These are phyloP conservation scores for Orthosia gracilis DNA, from an alignment of 2,888 invertebrate genomes.

Conservation along the genomic window DNA sequence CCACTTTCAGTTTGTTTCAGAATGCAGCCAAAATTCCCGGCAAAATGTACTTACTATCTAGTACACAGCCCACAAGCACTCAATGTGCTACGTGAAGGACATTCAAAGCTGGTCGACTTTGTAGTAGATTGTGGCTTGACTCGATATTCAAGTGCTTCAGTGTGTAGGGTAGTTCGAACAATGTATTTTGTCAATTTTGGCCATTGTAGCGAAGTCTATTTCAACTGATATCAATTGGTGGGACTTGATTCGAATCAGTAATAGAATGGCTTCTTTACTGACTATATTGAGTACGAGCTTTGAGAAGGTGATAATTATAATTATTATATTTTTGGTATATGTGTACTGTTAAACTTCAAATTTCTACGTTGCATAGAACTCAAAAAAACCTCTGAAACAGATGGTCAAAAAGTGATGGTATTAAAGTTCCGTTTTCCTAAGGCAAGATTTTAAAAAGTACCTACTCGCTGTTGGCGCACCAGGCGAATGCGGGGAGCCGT, in stretches of 20 bases:
- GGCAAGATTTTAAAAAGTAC: no score
- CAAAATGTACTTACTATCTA: neutral
- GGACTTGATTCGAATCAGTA: neutral
- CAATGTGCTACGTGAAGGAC: slow-evolving; percentile 24
- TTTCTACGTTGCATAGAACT: no score
- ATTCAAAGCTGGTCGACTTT: slow-evolving; percentile 44
- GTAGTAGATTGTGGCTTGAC: slow-evolving; percentile 24
- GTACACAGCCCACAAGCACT: slow-evolving; percentile 28
- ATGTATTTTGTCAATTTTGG: slow-evolving; percentile 12
- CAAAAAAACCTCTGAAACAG: no score
- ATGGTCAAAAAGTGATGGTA: no score
- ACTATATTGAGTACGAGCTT: no score
- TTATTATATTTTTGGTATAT: no score
- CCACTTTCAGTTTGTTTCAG: slow-evolving; percentile 6
- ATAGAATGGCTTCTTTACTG: no score
- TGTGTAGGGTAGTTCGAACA: slow-evolving; percentile 1
- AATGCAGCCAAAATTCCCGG: slow-evolving; percentile 13
- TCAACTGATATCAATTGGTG: slow-evolving; percentile 8
- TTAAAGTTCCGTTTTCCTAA: no score
- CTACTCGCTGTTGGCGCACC: no score
- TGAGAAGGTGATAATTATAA: no score
- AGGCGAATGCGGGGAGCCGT: no score
- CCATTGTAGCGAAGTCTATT: neutral
- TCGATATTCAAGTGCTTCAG: slow-evolving; percentile 27
- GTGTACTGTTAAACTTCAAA: no score